Percentiles rank a stretch among this genome's conserved stretches.
Evolutionary conservation across 2,888 invertebrate species (phyloP).

Genomic region (Platycheirus albimanus): DNA sequence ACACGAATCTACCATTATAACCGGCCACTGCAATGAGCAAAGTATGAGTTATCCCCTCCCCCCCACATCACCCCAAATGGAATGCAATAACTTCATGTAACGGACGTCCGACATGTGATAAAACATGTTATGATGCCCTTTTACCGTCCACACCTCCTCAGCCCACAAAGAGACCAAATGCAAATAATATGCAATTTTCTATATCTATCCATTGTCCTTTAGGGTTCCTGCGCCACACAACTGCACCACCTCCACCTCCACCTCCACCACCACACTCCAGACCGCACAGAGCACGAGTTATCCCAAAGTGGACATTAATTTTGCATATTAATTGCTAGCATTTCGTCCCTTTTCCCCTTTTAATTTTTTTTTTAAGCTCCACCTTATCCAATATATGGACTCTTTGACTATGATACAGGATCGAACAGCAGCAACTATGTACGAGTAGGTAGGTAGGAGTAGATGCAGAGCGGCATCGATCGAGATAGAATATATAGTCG

Average conservation of each 20-base stretch:
- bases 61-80: slow-evolving; percentile 9
- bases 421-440: slow-evolving; percentile 37
- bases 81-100: slow-evolving; percentile 59
- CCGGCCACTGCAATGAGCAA: slow-evolving; percentile 7
- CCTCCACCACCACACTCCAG: not conserved
- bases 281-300: slow-evolving; percentile 49
- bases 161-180: slow-evolving; percentile 30
- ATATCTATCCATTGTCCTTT: slow-evolving; percentile 25
- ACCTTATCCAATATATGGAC: slow-evolving; percentile 5
- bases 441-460: too few species aligned
- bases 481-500: slow-evolving; percentile 30
- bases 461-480: slow-evolving; percentile 17
- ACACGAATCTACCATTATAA: slow-evolving; percentile 64
- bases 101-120: slow-evolving; percentile 71
- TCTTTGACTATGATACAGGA: slow-evolving; percentile 15
- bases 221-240: not conserved
- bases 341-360: slow-evolving; percentile 57
- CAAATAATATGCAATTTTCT: slow-evolving; percentile 64
- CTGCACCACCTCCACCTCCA: not conserved
- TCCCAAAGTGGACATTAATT: slow-evolving; percentile 64
- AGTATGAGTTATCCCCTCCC: slow-evolving; percentile 31
- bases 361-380: too few species aligned
- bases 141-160: slow-evolving; percentile 7
- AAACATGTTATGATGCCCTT: slow-evolving; percentile 68
- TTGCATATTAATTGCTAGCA: slow-evolving; percentile 66